phyloP scores from a whole-genome alignment of 1,140 invertebrate genomes.

The Conus ventricosus region DNA sequence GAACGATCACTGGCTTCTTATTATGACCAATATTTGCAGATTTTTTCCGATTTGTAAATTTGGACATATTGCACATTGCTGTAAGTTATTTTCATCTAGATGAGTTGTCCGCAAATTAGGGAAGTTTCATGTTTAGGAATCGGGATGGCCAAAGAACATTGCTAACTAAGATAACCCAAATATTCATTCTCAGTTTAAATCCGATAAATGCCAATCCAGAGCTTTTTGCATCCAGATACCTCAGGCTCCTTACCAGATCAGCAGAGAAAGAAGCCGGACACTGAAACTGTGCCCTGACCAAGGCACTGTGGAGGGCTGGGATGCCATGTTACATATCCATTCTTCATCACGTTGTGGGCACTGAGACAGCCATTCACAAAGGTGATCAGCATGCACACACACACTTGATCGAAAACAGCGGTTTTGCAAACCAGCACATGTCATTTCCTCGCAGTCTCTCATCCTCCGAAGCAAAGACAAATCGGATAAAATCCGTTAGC shows the following conservation, averaged over 20 bases:
- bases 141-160: not conserved
- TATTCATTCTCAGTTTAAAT: not conserved
- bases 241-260: not conserved
- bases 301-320: slow-evolving; percentile 13
- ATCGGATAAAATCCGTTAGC: slow-evolving; percentile 28
- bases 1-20: not conserved
- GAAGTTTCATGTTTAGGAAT: not conserved
- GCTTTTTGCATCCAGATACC: not conserved
- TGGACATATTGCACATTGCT: not conserved
- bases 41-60: not conserved
- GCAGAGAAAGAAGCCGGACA: not conserved
- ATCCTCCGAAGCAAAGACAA: slow-evolving; percentile 28
- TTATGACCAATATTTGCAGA: not conserved
- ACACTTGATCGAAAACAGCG: slow-evolving; percentile 6
- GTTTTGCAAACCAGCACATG: slow-evolving; percentile 33
- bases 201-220: not conserved
- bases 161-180: not conserved
- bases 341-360: slow-evolving; percentile 32
- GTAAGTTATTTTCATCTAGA: not conserved
- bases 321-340: not conserved
- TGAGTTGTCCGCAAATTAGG: not conserved
- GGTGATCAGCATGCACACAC: slow-evolving; percentile 25
- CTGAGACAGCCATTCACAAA: slow-evolving; percentile 36
- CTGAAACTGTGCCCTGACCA: slow-evolving; percentile 9
- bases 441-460: slow-evolving; percentile 23